Base-by-base conservation (phyloP, 2,113 vertebrate genomes). In the Oxyura jamaicensis region DNA sequence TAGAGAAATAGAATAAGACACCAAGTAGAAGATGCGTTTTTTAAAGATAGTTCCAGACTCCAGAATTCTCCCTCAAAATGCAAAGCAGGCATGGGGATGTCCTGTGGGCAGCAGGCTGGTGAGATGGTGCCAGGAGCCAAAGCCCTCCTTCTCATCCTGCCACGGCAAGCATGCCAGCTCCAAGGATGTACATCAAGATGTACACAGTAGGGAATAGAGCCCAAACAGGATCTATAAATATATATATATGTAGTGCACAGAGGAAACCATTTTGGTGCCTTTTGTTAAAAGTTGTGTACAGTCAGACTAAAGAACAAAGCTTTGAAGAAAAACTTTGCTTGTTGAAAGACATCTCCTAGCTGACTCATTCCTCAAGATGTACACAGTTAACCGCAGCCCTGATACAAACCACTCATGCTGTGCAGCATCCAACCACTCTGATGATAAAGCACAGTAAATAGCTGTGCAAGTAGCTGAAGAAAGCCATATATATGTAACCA, bases 1-100 rank as follows among this genome's bases (percentile, higher is more conserved):
- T 90, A 18, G 14, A 74, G 68, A 80, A 80, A 83, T 6, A 59
- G 60, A 62, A 31, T 14, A 76, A 83, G 19, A 55, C 67, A 83
- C 18, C 0, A 0, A 50, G 2, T 11, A 63, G 22, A 67, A 12
- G 11, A n/a, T 44, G n/a, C 5, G n/a, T 53, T 89, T 31, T 39
- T 92, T 62, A 31, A 21, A 8, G 28, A 68, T 17, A 33, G 36
- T n/a, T 86, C 16, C 25, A 59, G 18, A 46, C 59, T 90, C 65
- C 56, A 84, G 53, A 71, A 74, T 44, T 44, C 18, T 75, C 28
- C 41, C 16, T 21, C 3, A 81, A 92, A 16, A 3, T 4, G 1
- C 8, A 12, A 42, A 2, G 12, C 4, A 60, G 42, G n/a, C 36
- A 36, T 28, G 39, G n/a, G 29, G 15, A 2, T 29, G 15, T 31